Conservation (phyloP, 2,113 vertebrate species). For the Thamnophis sirtalis region DNA sequence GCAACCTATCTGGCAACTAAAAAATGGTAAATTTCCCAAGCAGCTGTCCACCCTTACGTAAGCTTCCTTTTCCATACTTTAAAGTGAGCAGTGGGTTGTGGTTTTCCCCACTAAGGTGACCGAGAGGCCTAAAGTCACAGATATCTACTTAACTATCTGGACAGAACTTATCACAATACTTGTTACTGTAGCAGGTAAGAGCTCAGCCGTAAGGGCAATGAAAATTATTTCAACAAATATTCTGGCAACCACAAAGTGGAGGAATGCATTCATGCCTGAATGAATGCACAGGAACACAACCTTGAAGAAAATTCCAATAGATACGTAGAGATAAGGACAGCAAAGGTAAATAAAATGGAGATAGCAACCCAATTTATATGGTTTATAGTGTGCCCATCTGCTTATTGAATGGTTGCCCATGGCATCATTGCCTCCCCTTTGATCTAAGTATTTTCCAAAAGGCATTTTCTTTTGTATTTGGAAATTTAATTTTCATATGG, state of each 20-base stretch:
- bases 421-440: neutral
- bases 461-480: neutral
- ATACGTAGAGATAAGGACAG: neutral
- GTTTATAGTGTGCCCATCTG: neutral
- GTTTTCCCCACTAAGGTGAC: neutral
- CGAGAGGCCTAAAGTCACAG: neutral
- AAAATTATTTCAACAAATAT: neutral
- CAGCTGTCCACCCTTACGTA: neutral
- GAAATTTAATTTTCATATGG: neutral
- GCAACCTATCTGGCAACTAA: neutral
- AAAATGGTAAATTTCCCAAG: neutral
- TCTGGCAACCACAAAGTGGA: neutral
- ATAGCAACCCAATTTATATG: neutral
- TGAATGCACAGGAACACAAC: neutral
- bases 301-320: neutral
- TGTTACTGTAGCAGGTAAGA: neutral
- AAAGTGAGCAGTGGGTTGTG: neutral
- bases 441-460: neutral
- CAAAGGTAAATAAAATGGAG: neutral
- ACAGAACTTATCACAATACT: neutral
- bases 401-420: neutral
- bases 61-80: neutral
- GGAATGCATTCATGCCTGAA: neutral
- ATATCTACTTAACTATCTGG: neutral
- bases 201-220: neutral